phyloP scores from a whole-genome alignment of 2,888 invertebrate species.

The Melanostoma mellinum region DNA sequence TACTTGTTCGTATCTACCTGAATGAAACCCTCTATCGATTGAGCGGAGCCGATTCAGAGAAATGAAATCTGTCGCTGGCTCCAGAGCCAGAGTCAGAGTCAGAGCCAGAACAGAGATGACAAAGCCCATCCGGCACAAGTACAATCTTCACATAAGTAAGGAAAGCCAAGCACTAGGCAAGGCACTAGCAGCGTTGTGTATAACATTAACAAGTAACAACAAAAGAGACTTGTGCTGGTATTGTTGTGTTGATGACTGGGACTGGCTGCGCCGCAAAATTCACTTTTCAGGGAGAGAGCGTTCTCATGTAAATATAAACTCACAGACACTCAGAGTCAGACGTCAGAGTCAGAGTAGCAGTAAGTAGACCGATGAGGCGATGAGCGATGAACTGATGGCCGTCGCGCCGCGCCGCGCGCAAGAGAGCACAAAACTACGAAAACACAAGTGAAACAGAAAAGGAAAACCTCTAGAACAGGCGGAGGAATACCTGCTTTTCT shows the following conservation, averaged over 20 bases:
- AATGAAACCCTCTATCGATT: slow-evolving; percentile 61
- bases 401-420: slow-evolving; percentile 21
- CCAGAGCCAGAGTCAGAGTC: neutral
- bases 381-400: slow-evolving; percentile 6
- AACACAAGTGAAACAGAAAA: neutral
- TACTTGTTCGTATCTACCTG: slow-evolving; percentile 53
- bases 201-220: neutral
- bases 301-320: slow-evolving; percentile 9
- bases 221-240: neutral
- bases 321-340: slow-evolving; percentile 9
- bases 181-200: neutral
- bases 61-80: slow-evolving; percentile 40
- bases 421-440: neutral
- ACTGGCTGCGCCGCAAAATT: slow-evolving; percentile 35
- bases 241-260: slow-evolving; percentile 2
- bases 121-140: slow-evolving; percentile 45
- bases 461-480: slow-evolving; percentile 26
- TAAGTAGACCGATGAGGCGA: neutral
- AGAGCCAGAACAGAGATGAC: slow-evolving; percentile 20
- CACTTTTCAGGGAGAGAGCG: slow-evolving; percentile 10
- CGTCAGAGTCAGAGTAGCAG: neutral
- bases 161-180: neutral
- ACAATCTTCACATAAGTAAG: slow-evolving; percentile 14
- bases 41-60: slow-evolving; percentile 42
- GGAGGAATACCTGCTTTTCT: slow-evolving; percentile 62